A percentile compares a stretch with the other conserved stretches of the same genome.
Conservation (phyloP, 2,888 invertebrate genomes). For the Epinotia demarniana region DNA sequence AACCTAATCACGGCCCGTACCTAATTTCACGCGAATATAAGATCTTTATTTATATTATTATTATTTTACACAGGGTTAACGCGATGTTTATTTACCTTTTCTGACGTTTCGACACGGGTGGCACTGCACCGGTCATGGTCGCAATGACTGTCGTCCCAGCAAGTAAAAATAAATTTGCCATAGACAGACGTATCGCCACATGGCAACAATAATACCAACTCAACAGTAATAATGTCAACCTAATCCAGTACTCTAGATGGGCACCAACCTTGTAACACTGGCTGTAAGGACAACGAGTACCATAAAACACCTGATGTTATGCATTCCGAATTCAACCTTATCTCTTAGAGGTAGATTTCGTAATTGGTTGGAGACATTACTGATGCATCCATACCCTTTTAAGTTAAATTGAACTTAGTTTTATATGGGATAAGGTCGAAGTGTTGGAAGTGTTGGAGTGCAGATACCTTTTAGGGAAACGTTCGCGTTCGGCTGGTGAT, state of each 20-base stretch:
- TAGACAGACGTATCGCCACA: conserved; percentile 13
- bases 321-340: conserved; percentile 5
- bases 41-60: background rate
- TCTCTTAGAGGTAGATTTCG: background rate
- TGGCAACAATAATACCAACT: conserved; percentile 37
- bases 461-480: conserved; percentile 19
- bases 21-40: background rate
- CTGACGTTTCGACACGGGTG: no score
- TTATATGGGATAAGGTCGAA: conserved; percentile 30
- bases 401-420: conserved; percentile 15
- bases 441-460: conserved; percentile 6
- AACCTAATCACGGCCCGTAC: background rate
- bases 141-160: no score
- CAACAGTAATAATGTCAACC: conserved; percentile 41
- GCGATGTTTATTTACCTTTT: no score
- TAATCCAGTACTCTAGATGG: conserved; percentile 41
- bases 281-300: conserved; percentile 27
- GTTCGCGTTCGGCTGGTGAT: conserved; percentile 1
- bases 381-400: conserved; percentile 25
- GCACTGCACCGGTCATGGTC: no score
- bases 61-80: no score
- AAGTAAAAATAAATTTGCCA: conserved; percentile 13
- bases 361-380: background rate
- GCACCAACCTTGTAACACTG: conserved; percentile 37
- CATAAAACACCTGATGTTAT: conserved; percentile 33